These are phyloP conservation scores for Pantherophis vulpinus DNA, from an alignment of 2,797 vertebrate species.

Conservation along the genomic window DNA sequence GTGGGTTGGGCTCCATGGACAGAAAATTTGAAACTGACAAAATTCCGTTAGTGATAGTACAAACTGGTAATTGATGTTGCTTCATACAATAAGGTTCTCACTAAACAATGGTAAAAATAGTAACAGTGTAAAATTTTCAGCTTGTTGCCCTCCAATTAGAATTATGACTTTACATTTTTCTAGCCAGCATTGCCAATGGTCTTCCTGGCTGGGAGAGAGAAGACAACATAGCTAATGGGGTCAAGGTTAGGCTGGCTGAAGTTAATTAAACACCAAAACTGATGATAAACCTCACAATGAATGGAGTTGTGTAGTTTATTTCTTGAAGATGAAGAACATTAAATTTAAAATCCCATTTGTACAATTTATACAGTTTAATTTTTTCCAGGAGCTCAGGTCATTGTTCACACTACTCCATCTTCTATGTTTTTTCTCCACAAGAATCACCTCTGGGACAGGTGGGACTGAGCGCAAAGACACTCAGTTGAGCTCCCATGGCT, in stretches of 20 bases:
- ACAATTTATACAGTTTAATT: not conserved
- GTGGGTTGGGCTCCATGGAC: not conserved
- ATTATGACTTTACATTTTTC: not conserved
- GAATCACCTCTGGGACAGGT: not conserved
- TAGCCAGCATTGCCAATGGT: not conserved
- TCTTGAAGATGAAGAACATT: not conserved
- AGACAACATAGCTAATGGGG: not conserved
- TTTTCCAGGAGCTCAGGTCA: not conserved
- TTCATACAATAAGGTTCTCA: not conserved
- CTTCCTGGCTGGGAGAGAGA: not conserved
- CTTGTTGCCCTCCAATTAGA: not conserved
- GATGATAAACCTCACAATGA: not conserved
- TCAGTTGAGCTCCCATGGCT: not conserved
- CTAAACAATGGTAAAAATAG: not conserved
- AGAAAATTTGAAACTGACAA: not conserved
- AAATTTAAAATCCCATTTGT: not conserved
- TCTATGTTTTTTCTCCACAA: not conserved
- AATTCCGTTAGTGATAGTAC: not conserved
- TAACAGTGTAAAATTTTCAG: not conserved
- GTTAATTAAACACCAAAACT: not conserved
- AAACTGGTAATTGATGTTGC: not conserved
- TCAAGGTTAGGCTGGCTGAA: not conserved
- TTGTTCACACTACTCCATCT: not conserved
- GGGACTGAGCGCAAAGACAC: not conserved
- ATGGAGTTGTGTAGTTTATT: not conserved